These are phyloP conservation scores for Malurus elegans DNA, from an alignment of 2,113 vertebrate species.

Conservation along the genomic window DNA sequence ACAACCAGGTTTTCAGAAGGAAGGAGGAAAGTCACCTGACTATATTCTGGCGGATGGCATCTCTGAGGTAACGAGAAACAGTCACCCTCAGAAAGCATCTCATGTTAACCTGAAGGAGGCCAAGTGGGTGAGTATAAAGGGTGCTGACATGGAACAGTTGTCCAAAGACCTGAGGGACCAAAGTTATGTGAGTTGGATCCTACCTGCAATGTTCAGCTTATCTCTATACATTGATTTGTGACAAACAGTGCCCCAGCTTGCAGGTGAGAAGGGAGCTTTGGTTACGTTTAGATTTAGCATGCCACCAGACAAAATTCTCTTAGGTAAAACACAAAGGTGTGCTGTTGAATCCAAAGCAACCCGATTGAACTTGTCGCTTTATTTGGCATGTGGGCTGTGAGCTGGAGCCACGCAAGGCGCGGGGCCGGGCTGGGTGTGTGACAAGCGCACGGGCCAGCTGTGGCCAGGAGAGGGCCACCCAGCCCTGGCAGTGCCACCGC, in stretches of 20 bases:
- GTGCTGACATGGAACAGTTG: rapidly evolving
- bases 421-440: neutral
- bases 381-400: rapidly evolving
- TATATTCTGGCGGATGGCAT: neutral
- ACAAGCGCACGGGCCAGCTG: neutral
- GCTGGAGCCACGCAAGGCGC: neutral
- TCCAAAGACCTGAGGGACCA: neutral
- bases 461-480: conserved; percentile 60
- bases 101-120: neutral
- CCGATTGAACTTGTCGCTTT: neutral
- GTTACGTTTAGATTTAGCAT: no score
- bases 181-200: neutral
- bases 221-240: neutral
- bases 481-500: neutral
- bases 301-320: neutral
- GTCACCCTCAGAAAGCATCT: neutral
- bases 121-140: neutral
- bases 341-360: neutral
- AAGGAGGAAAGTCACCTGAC: neutral
- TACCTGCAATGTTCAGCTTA: neutral
- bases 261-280: neutral
- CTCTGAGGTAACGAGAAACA: neutral
- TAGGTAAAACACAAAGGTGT: rapidly evolving
- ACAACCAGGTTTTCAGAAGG: neutral
- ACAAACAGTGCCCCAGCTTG: neutral